Evolutionary conservation across 2,113 vertebrate genomes (phyloP).

Genomic region (Ariopsis seemanni): DNA sequence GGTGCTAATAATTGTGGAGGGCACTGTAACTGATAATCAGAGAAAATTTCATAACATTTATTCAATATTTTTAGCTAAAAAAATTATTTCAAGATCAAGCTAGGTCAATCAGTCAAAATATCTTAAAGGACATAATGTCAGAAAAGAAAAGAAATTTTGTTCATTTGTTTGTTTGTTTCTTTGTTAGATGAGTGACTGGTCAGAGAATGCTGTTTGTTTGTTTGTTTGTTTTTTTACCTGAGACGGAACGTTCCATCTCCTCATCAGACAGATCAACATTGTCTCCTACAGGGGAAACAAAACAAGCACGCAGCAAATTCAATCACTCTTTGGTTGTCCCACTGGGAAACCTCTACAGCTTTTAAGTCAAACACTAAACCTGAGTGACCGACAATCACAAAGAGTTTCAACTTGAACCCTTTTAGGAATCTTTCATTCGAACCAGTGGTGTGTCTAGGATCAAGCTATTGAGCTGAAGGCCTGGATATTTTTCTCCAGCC

Average conservation of each 20-base stretch:
- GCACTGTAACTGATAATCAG: too few relatives aligned
- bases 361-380: background rate
- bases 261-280: conserved; percentile 65
- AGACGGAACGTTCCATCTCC: conserved; percentile 64
- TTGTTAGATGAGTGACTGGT: background rate
- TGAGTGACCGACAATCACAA: background rate
- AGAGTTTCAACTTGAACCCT: background rate
- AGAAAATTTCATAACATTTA: too few relatives aligned
- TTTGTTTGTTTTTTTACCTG: conserved; percentile 49
- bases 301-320: conserved; percentile 22
- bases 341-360: too few relatives aligned
- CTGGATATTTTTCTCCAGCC: too few relatives aligned
- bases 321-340: background rate
- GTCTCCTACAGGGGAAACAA: conserved; percentile 57
- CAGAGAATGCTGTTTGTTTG: background rate
- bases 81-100: background rate
- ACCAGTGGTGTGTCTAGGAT: background rate
- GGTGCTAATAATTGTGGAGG: too few relatives aligned
- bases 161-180: background rate
- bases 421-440: background rate
- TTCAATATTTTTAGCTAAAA: too few relatives aligned
- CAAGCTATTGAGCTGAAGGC: too few relatives aligned
- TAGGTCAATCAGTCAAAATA: background rate
- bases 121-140: background rate
- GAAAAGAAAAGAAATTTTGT: background rate